Evolutionary conservation across 1,140 invertebrate genomes (phyloP).

Genomic region (Globodera rostochiensis): DNA sequence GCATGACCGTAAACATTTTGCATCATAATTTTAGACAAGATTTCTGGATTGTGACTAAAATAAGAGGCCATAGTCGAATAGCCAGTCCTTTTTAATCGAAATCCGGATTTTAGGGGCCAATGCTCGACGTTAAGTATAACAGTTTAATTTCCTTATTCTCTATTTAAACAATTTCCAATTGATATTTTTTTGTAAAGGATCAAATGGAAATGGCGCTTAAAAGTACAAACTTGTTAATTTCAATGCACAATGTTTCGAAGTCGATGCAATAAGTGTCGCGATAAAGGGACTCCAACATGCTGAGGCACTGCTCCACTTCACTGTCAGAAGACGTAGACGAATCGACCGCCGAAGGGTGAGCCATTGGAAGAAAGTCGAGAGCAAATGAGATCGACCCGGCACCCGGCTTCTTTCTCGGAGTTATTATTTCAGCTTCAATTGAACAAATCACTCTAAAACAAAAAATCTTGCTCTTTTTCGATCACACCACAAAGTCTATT

Average conservation of each 20-base stretch:
- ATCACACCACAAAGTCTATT: too few species aligned
- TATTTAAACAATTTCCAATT: not conserved
- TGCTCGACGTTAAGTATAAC: too few species aligned
- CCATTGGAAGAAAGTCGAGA: conserved; percentile 83
- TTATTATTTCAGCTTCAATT: conserved; percentile 81
- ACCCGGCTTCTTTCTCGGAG: conserved; percentile 81
- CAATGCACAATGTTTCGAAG: conserved; percentile 87
- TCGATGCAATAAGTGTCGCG: conserved; percentile 82
- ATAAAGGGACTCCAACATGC: conserved; percentile 83
- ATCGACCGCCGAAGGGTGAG: conserved; percentile 69
- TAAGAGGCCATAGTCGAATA: too few species aligned
- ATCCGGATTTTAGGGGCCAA: too few species aligned
- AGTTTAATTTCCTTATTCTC: too few species aligned
- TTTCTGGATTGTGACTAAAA: too few species aligned
- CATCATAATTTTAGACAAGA: too few species aligned
- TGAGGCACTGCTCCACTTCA: conserved; percentile 76
- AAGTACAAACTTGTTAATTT: conserved; percentile 74
- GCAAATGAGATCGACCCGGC: conserved; percentile 85
- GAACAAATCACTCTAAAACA: conserved; percentile 77
- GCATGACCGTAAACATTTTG: too few species aligned
- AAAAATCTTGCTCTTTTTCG: not conserved
- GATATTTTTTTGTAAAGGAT: too few species aligned
- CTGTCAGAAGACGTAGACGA: conserved; percentile 61
- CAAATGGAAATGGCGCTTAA: not conserved
- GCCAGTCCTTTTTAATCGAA: too few species aligned